These are phyloP conservation scores for Alethe diademata DNA, from an alignment of 2,113 vertebrate genomes.

Conservation along the genomic window DNA sequence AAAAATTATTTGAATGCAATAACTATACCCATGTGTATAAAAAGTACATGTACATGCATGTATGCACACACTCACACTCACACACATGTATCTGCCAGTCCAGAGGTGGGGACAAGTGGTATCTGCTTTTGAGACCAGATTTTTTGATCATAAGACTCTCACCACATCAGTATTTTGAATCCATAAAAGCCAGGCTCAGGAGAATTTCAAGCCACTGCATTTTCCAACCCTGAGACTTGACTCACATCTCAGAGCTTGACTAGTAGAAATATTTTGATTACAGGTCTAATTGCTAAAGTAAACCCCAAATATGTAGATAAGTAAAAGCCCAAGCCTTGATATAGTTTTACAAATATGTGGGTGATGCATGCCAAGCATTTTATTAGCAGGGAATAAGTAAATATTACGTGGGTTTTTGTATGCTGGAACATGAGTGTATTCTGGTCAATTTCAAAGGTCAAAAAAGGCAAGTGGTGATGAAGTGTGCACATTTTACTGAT, in stretches of 20 bases:
- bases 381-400: neutral
- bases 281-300: neutral
- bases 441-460: neutral
- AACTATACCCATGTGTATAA: neutral
- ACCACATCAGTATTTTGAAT: neutral
- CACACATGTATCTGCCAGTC: neutral
- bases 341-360: neutral
- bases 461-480: neutral
- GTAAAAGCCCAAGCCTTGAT: neutral
- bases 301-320: neutral
- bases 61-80: neutral
- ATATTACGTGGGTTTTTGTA: neutral
- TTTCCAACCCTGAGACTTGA: neutral
- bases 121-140: neutral
- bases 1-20: neutral
- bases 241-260: neutral
- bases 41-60: fast-evolving
- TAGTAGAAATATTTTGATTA: neutral
- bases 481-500: neutral
- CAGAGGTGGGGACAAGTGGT: neutral
- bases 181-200: neutral
- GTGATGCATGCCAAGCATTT: neutral
- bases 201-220: neutral
- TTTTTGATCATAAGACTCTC: neutral
- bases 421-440: neutral